These are phyloP conservation scores for Biston betularia DNA, from an alignment of 2,888 invertebrate species.

Conservation along the genomic window DNA sequence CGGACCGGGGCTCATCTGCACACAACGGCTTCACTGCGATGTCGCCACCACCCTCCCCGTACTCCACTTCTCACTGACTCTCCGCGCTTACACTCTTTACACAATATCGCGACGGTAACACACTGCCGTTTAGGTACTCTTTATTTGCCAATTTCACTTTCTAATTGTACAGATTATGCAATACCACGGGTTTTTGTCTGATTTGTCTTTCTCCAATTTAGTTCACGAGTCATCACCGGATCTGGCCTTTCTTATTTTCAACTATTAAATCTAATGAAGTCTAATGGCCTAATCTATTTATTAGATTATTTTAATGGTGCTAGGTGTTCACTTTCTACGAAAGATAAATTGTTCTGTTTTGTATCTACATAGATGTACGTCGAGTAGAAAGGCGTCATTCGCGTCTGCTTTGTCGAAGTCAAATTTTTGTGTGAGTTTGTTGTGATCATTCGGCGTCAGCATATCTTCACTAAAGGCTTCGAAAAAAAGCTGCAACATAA, in stretches of 20 bases:
- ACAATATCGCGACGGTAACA: constrained; percentile 37
- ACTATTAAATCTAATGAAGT: constrained; percentile 43
- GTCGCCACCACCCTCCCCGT: constrained; percentile 76
- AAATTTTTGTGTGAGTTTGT: constrained; percentile 42
- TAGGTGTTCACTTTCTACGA: constrained; percentile 54
- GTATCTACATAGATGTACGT: constrained; percentile 34
- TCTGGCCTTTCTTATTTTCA: constrained; percentile 31
- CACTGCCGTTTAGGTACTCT: constrained; percentile 36
- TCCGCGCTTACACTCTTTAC: constrained; percentile 69
- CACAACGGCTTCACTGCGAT: constrained; percentile 82
- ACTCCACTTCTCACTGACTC: constrained; percentile 84
- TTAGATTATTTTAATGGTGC: constrained; percentile 40
- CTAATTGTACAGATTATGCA: constrained; percentile 33
- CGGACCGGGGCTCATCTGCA: constrained; percentile 85
- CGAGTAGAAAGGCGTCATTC: constrained; percentile 39
- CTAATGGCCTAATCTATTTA: constrained; percentile 44
- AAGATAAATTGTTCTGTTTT: constrained; percentile 45
- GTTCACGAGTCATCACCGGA: constrained; percentile 26
- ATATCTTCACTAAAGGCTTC: constrained; percentile 71
- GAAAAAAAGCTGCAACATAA: constrained; percentile 80
- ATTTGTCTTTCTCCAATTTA: constrained; percentile 25
- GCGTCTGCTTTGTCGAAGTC: constrained; percentile 38
- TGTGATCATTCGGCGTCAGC: constrained; percentile 62
- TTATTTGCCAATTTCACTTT: constrained; percentile 40
- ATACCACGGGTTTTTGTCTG: constrained; percentile 22